Evolutionary conservation across 1,140 invertebrate genomes (phyloP), one percentile per base, ranked within the genome.

Genomic region (Drosophila sp.): DNA sequence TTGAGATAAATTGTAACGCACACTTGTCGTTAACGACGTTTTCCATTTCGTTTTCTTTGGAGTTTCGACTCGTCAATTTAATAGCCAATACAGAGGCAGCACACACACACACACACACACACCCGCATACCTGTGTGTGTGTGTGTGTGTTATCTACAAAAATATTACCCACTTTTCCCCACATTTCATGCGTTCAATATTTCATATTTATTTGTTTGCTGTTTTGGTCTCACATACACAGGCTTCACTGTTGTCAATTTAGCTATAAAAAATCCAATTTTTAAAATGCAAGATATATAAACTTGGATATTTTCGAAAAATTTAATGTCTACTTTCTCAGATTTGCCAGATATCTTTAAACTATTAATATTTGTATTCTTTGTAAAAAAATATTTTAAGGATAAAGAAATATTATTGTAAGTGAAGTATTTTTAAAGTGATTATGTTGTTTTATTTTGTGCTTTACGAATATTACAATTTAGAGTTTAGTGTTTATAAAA

Each of bases 131-230:
- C 38, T 27, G 16, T 50, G 63, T 59, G 57, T 38, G 41, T 50
- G 27, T 27, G 65, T 56, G 56, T 45, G 21, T 58, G 27, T 29
- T 80, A 86, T 78, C 78, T 81, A 67, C 46, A 71, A 71, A 77
- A 79, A 79, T 76, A 89, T 80, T 76, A 84, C 72, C 73, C 81
- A 80, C 81, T 80, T 89, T 89, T 80, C 79, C 76, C 76, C 73
- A 87, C 76, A 84, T 84, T 84, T 67, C 21, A 74, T 73, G 77
- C 69, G 73, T 80, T 83, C 83, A 89, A 89, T 89, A 89, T 89
- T 78, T 89, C 82, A 86, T 89, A 80, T 89, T 89, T 83, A 73
- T 89, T 89, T 86, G 53, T 62, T 83, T 78, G 58, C 64, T 53
- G 59, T 71, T 72, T 65, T 64, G 36, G 56, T 36, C 64, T 54